Evolutionary conservation across 2,888 invertebrate genomes (phyloP).

Genomic region (Tinea trinotella): DNA sequence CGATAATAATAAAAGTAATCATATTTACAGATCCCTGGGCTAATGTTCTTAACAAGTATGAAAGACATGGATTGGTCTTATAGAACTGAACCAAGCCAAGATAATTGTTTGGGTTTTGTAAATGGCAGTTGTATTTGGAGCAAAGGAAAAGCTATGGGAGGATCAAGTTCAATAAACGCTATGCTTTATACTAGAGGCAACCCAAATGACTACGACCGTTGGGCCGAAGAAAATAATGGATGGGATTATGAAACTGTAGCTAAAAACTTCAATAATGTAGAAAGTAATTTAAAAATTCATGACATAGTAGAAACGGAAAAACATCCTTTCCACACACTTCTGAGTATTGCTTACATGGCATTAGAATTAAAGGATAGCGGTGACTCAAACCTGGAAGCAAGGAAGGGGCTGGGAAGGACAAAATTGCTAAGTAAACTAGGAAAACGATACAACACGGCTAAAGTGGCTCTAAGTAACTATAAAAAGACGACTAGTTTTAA

Average conservation of each 20-base stretch:
- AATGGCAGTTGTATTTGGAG: constrained; percentile 66
- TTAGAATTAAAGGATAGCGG: constrained; percentile 41
- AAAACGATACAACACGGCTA: constrained; percentile 60
- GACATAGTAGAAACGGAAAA: constrained; percentile 20
- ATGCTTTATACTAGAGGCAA: constrained; percentile 75
- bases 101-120: constrained; percentile 45
- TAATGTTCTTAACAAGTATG: constrained; percentile 37
- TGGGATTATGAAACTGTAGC: constrained; percentile 68
- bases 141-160: constrained; percentile 76
- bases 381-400: constrained; percentile 42
- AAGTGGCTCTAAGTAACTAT: constrained; percentile 46
- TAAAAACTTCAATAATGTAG: constrained; percentile 52
- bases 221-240: constrained; percentile 67
- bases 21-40: constrained; percentile 41
- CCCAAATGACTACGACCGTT: constrained; percentile 64
- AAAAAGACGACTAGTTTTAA: constrained; percentile 35
- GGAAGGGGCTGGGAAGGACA: constrained; percentile 57
- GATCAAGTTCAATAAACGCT: constrained; percentile 73
- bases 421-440: constrained; percentile 59
- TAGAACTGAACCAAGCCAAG: constrained; percentile 47
- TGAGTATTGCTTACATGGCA: constrained; percentile 47
- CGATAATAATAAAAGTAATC: no score
- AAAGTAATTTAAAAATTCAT: constrained; percentile 35
- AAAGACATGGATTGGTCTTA: constrained; percentile 68
- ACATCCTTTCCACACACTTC: constrained; percentile 27